phyloP scores from a whole-genome alignment of 2,113 vertebrate species.

The Myotis yumanensis region DNA sequence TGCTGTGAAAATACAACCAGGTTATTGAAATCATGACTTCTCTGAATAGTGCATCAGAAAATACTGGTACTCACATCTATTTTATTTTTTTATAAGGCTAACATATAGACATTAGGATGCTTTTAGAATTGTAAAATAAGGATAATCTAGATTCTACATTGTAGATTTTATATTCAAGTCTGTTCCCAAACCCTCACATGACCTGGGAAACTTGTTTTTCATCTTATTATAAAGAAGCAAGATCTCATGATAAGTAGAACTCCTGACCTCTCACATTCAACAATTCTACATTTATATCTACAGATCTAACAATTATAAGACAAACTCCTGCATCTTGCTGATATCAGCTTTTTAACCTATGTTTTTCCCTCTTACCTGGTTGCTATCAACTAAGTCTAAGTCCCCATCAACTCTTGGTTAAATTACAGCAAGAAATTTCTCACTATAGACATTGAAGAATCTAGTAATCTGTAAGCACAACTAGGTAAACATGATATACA shows the following conservation, averaged over 20 bases:
- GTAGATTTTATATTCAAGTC: neutral
- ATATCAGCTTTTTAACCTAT: neutral
- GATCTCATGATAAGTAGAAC: neutral
- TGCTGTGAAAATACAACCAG: slow-evolving; percentile 25
- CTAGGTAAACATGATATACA: neutral
- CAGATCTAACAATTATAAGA: neutral
- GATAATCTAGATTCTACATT: neutral
- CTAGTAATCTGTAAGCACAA: neutral
- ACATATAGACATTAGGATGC: neutral
- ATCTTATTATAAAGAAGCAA: neutral
- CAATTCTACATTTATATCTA: neutral
- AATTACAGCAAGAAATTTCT: neutral
- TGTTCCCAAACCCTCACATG: neutral
- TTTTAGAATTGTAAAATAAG: slow-evolving; percentile 15
- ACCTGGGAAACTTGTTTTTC: neutral
- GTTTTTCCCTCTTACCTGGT: neutral
- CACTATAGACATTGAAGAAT: too few relatives aligned
- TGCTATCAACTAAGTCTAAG: neutral
- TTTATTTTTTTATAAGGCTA: neutral
- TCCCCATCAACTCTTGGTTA: neutral
- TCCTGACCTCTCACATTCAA: neutral
- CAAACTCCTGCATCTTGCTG: neutral
- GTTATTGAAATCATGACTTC: slow-evolving; percentile 39
- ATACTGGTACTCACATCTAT: neutral
- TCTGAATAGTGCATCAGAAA: neutral